Percentiles rank a stretch among this genome's conserved stretches.
phyloP scores from a whole-genome alignment of 1,140 invertebrate genomes.

The Drosophila guanche region DNA sequence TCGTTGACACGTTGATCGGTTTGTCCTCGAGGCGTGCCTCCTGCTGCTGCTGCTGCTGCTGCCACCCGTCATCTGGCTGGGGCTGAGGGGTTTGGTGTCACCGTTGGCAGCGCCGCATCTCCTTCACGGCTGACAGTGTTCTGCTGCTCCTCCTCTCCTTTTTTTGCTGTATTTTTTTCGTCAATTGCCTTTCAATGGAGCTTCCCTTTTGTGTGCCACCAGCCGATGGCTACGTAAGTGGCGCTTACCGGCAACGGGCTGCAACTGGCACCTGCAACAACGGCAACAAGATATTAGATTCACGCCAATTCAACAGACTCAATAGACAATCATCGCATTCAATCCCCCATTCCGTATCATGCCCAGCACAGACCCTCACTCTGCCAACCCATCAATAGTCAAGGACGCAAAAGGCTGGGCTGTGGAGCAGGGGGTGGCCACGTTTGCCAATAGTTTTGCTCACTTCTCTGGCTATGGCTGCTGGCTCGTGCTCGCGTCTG shows the following conservation, averaged over 20 bases:
- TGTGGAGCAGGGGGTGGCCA: neutral
- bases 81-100: slow-evolving; percentile 9
- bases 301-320: slow-evolving; percentile 44
- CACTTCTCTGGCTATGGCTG: slow-evolving; percentile 58
- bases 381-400: slow-evolving; percentile 15
- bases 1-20: slow-evolving; percentile 48
- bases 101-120: slow-evolving; percentile 34
- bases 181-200: slow-evolving; percentile 56
- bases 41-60: slow-evolving; percentile 15
- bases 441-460: slow-evolving; percentile 72
- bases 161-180: slow-evolving; percentile 12
- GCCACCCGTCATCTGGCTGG: slow-evolving; percentile 51
- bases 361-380: slow-evolving; percentile 1
- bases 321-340: slow-evolving; percentile 56
- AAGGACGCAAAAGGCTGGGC: neutral
- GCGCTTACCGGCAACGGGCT: slow-evolving; percentile 58
- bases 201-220: slow-evolving; percentile 45
- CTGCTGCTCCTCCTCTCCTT: slow-evolving; percentile 9
- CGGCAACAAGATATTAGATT: slow-evolving; percentile 39
- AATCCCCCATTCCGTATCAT: slow-evolving; percentile 16
- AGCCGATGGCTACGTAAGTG: slow-evolving; percentile 57
- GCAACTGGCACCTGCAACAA: slow-evolving; percentile 49
- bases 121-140: slow-evolving; percentile 8
- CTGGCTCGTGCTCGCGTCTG: slow-evolving; percentile 38
- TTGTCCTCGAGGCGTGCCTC: slow-evolving; percentile 20